Percentiles rank a stretch among this genome's conserved stretches.
phyloP scores from a whole-genome alignment of 2,113 vertebrate species.

The Coregonus clupeaformis region DNA sequence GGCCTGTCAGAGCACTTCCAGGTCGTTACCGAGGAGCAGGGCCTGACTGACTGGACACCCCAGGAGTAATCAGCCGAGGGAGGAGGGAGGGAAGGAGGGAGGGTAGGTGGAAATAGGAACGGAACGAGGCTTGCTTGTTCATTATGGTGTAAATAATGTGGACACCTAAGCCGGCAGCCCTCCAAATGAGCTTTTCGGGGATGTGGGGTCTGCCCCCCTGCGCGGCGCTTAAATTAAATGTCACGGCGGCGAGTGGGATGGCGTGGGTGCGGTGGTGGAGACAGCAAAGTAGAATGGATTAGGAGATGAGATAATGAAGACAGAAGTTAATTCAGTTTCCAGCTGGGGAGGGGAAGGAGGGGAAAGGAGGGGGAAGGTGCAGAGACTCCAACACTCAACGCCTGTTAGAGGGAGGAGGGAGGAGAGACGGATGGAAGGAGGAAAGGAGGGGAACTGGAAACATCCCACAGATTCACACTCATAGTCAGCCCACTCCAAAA shows the following conservation, averaged over 20 bases:
- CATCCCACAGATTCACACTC: not conserved
- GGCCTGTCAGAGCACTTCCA: slow-evolving; percentile 18
- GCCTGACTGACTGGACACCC: slow-evolving; percentile 33
- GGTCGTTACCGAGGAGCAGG: slow-evolving; percentile 21
- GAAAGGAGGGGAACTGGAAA: not conserved
- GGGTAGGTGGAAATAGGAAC: not conserved
- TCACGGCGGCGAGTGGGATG: slow-evolving; percentile 53
- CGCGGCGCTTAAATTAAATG: slow-evolving; percentile 77
- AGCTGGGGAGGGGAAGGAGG: slow-evolving; percentile 30
- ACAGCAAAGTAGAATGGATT: slow-evolving; percentile 66
- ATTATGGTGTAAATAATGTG: slow-evolving; percentile 48
- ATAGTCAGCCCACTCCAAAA: not conserved
- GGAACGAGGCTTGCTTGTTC: slow-evolving; percentile 11
- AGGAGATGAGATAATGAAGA: slow-evolving; percentile 78
- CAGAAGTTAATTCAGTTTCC: slow-evolving; percentile 65
- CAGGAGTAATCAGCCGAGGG: slow-evolving; percentile 12
- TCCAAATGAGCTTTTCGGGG: slow-evolving; percentile 10
- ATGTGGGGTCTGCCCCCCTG: slow-evolving; percentile 35
- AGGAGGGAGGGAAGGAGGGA: slow-evolving; percentile 1
- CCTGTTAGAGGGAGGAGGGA: slow-evolving; percentile 39
- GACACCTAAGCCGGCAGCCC: slow-evolving; percentile 31
- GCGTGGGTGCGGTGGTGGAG: slow-evolving; percentile 51
- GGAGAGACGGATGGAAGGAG: not conserved
- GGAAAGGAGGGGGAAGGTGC: slow-evolving; percentile 15
- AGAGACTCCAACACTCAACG: too few species aligned